phyloP scores from a whole-genome alignment of 2,113 vertebrate genomes.

The Chitala chitala region DNA sequence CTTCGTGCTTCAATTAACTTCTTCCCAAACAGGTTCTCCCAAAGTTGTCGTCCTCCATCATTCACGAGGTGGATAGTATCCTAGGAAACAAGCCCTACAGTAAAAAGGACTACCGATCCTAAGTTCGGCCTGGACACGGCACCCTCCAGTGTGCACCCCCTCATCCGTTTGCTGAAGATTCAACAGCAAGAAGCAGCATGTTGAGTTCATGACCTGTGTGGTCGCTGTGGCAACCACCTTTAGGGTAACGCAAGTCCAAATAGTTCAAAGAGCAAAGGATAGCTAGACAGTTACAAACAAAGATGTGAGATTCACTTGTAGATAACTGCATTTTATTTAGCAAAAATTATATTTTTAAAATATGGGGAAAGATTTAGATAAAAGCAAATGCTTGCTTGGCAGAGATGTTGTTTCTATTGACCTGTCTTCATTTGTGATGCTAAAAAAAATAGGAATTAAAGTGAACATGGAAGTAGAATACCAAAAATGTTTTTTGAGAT shows the following conservation, averaged over 20 bases:
- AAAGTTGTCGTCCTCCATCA: constrained; percentile 80
- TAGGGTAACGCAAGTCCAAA: constrained; percentile 11
- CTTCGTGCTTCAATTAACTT: not conserved
- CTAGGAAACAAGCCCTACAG: constrained; percentile 91
- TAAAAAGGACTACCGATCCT: constrained; percentile 89
- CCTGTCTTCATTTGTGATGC: constrained; percentile 2
- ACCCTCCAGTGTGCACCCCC: not conserved
- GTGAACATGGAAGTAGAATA: not conserved
- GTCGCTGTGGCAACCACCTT: constrained; percentile 23
- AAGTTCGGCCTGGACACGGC: constrained; percentile 34
- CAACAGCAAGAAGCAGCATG: constrained; percentile 27
- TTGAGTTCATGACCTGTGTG: constrained; percentile 12
- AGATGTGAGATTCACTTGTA: constrained; percentile 9
- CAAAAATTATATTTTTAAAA: not conserved
- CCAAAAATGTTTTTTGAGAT: too few relatives aligned
- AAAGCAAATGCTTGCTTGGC: constrained; percentile 27
- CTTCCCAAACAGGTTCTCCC: constrained; percentile 75
- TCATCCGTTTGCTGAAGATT: constrained; percentile 58
- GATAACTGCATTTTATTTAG: constrained; percentile 21
- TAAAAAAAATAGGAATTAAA: constrained; percentile 13
- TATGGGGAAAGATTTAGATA: not conserved
- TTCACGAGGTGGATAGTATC: constrained; percentile 86
- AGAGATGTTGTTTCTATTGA: constrained; percentile 5
- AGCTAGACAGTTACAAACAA: not conserved
- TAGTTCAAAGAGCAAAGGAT: not conserved